Conservation (phyloP, 2,888 invertebrate species). For the Ellobium chinense region DNA sequence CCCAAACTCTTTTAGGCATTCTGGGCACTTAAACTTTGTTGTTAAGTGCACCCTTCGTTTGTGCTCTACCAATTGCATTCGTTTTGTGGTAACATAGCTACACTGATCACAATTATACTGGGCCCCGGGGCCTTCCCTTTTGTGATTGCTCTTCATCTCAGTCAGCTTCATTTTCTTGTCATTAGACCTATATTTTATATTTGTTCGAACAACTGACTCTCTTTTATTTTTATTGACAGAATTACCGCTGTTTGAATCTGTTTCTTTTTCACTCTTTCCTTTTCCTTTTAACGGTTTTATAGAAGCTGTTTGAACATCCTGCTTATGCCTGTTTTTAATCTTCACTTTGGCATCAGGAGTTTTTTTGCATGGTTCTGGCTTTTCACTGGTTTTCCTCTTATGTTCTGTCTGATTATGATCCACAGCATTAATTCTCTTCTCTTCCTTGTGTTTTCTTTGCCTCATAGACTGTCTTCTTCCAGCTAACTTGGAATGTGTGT, state of each 20-base stretch:
- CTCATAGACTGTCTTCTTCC: too few species aligned
- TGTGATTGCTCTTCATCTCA: background rate
- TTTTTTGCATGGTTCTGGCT: too few species aligned
- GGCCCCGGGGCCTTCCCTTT: background rate
- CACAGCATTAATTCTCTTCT: too few species aligned
- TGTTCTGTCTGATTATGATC: too few species aligned
- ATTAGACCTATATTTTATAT: too few species aligned
- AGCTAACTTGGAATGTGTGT: too few species aligned
- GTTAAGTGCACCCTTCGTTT: conserved; percentile 60
- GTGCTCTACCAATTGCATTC: conserved; percentile 59
- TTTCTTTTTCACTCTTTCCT: background rate
- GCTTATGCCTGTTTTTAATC: too few species aligned
- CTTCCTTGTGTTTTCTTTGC: too few species aligned
- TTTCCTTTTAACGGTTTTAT: background rate
- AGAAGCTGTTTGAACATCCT: too few species aligned
- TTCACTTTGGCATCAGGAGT: too few species aligned
- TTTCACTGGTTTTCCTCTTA: too few species aligned
- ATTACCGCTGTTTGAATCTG: background rate
- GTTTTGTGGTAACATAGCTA: conserved; percentile 56
- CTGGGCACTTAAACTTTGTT: conserved; percentile 59
- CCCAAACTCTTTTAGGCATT: conserved; percentile 64
- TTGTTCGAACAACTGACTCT: background rate
- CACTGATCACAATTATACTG: conserved; percentile 56
- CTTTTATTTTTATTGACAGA: background rate
- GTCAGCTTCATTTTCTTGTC: background rate